Evolutionary conservation across 2,888 invertebrate species (phyloP).

Genomic region (Tanypteryx hageni): DNA sequence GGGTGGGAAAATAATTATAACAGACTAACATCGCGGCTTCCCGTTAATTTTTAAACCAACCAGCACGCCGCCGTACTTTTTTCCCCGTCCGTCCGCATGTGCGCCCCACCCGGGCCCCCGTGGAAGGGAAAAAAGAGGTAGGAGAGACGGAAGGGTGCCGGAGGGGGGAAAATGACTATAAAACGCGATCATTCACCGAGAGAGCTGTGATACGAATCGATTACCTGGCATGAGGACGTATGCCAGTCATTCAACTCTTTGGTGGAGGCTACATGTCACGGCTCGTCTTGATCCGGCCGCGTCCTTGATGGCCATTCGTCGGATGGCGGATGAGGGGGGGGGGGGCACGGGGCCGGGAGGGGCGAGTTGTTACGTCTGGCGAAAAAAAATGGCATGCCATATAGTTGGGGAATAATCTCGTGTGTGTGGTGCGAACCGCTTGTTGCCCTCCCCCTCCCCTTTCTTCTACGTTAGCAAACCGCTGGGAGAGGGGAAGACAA

Average conservation of each 20-base stretch:
- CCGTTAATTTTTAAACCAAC: neutral
- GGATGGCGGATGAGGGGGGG: neutral
- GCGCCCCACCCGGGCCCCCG: too few relatives aligned
- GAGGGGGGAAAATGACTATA: neutral
- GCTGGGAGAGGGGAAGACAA: neutral
- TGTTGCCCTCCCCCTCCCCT: neutral
- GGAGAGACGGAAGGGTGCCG: neutral
- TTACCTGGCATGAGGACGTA: neutral
- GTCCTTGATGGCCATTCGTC: constrained; percentile 43
- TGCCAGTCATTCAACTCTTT: constrained; percentile 46
- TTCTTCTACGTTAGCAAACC: too few relatives aligned
- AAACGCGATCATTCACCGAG: constrained; percentile 5
- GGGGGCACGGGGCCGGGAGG: neutral
- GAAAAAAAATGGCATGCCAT: too few relatives aligned
- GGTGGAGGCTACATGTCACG: neutral
- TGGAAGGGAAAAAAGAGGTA: too few relatives aligned
- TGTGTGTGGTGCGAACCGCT: too few relatives aligned
- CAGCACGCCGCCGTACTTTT: neutral
- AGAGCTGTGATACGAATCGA: constrained; percentile 18
- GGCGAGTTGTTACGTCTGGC: too few relatives aligned
- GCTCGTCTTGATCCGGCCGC: constrained; percentile 24
- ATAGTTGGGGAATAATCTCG: too few relatives aligned
- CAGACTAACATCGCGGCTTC: constrained; percentile 12
- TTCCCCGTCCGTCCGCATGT: too few relatives aligned
- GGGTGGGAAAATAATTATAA: neutral